Percentiles rank a stretch among this genome's conserved stretches.
phyloP scores from a whole-genome alignment of 2,888 invertebrate species.

The Tenodera sinensis region DNA sequence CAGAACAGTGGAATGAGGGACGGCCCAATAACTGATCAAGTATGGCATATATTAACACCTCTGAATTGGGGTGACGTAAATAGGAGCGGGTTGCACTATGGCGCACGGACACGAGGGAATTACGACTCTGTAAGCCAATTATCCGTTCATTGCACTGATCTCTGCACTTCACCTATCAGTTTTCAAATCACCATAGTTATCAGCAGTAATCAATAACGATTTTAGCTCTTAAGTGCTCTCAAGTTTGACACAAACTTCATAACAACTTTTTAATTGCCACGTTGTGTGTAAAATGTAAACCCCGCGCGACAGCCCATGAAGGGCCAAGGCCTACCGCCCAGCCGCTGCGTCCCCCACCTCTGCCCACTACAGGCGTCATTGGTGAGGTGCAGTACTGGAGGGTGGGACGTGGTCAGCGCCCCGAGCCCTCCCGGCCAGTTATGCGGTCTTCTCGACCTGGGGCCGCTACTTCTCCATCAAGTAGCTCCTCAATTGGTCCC shows the following conservation, averaged over 20 bases:
- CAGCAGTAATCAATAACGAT: not conserved
- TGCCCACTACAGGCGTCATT: too few species aligned
- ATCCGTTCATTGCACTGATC: not conserved
- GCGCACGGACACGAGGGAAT: not conserved
- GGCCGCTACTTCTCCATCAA: too few species aligned
- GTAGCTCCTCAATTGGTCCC: too few species aligned
- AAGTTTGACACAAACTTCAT: not conserved
- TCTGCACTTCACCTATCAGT: not conserved
- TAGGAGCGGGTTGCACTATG: not conserved
- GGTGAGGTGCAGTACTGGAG: too few species aligned
- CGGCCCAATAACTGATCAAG: not conserved
- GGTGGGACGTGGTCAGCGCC: too few species aligned
- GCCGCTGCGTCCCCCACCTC: too few species aligned
- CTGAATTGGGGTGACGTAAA: not conserved
- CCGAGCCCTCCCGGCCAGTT: too few species aligned
- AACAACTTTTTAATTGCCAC: not conserved
- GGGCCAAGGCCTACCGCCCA: too few species aligned
- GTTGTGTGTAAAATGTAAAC: too few species aligned
- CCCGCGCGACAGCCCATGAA: too few species aligned
- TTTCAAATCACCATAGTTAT: not conserved
- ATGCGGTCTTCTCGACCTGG: too few species aligned
- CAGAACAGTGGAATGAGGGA: not conserved
- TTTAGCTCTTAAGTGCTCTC: not conserved
- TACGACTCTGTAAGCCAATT: not conserved
- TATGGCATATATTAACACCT: not conserved